Conservation (phyloP, 2,113 vertebrate species). For the Elaphurus davidianus region DNA sequence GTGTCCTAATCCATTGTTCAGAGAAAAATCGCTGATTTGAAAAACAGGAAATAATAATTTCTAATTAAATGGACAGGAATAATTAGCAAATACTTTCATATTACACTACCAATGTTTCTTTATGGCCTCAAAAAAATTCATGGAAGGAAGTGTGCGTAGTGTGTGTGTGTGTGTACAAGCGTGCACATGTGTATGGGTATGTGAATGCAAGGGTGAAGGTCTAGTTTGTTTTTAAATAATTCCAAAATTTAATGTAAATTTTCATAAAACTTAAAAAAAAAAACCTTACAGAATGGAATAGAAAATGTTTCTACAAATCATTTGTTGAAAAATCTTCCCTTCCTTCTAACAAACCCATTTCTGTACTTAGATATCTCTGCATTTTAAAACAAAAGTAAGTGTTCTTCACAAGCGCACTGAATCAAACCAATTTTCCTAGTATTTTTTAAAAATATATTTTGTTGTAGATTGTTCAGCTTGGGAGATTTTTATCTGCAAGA, state of each 20-base stretch:
- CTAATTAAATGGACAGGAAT: slow-evolving; percentile 50
- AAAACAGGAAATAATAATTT: slow-evolving; percentile 54
- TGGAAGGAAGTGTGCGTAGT: not conserved
- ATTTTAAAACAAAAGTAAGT: slow-evolving; percentile 9
- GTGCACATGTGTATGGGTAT: not conserved
- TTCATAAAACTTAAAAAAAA: not conserved
- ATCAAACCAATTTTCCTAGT: not conserved
- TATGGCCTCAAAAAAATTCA: not conserved
- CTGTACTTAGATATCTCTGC: slow-evolving; percentile 27
- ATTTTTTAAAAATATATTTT: slow-evolving; percentile 21
- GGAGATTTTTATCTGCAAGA: slow-evolving; percentile 39
- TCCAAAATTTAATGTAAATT: slow-evolving; percentile 43
- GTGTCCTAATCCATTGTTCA: slow-evolving; percentile 67
- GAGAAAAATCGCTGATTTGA: slow-evolving; percentile 36
- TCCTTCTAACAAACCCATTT: not conserved
- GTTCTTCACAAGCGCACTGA: not conserved
- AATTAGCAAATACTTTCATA: slow-evolving; percentile 9
- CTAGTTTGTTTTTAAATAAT: slow-evolving; percentile 49
- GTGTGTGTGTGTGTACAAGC: not conserved
- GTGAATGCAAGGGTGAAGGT: not conserved
- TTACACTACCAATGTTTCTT: not conserved
- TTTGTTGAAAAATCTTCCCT: slow-evolving; percentile 70
- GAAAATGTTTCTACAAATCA: slow-evolving; percentile 69
- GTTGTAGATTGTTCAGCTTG: not conserved
- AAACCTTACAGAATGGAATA: slow-evolving; percentile 63